These are phyloP conservation scores for Ceraclea dissimilis DNA, from an alignment of 2,888 invertebrate genomes.

Conservation along the genomic window DNA sequence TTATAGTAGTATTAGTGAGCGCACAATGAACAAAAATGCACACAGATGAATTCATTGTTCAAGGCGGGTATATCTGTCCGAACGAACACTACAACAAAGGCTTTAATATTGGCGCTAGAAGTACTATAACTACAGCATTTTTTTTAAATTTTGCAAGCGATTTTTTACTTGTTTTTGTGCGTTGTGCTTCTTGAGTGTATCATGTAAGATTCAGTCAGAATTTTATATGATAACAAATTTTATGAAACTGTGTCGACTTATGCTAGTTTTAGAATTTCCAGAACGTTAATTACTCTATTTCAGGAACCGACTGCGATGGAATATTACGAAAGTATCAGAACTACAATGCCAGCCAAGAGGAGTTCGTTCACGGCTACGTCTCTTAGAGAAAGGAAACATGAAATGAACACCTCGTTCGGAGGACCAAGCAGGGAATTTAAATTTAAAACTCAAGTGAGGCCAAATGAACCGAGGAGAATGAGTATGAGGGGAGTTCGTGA, in stretches of 20 bases:
- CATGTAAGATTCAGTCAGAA: too few species aligned
- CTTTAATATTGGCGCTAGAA: too few species aligned
- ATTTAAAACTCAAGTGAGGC: constrained; percentile 34
- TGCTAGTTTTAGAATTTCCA: not conserved
- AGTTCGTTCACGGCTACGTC: not conserved
- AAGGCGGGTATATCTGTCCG: too few species aligned
- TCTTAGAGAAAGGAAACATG: not conserved
- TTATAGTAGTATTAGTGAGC: too few species aligned
- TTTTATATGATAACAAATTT: too few species aligned
- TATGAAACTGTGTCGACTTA: not conserved
- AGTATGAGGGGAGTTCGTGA: constrained; percentile 29
- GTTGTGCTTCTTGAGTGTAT: too few species aligned
- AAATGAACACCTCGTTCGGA: constrained; percentile 23
- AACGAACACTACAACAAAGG: too few species aligned
- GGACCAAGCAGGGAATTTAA: constrained; percentile 25
- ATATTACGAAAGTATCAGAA: not conserved
- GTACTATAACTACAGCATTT: too few species aligned
- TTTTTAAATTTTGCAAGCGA: too few species aligned
- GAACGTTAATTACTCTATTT: not conserved
- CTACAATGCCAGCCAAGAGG: not conserved
- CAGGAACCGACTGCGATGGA: constrained; percentile 1
- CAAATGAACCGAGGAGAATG: constrained; percentile 26
- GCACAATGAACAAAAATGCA: too few species aligned
- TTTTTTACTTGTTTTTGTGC: too few species aligned
- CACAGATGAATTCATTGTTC: too few species aligned